These are phyloP conservation scores for Drosophila athabasca DNA, from an alignment of 1,140 invertebrate species.

Conservation along the genomic window DNA sequence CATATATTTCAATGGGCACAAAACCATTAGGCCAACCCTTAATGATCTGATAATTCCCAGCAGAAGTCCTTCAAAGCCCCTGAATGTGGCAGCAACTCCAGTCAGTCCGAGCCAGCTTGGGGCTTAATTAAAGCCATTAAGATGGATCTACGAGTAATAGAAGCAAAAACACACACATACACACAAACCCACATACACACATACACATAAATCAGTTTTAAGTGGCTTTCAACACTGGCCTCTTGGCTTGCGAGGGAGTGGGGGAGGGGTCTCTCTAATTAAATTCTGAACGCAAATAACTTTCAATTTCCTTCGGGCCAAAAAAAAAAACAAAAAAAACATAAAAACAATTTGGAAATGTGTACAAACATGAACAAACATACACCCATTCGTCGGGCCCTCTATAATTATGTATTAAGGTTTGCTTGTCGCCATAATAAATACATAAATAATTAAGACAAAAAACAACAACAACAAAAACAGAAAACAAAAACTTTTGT, in stretches of 20 bases:
- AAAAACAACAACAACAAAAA: not conserved
- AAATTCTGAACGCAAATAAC: constrained; percentile 72
- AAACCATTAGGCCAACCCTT: too few relatives aligned
- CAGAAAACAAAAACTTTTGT: not conserved
- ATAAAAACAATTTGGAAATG: constrained; percentile 32
- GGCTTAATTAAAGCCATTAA: constrained; percentile 20
- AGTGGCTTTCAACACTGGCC: constrained; percentile 22
- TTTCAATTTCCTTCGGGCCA: constrained; percentile 46
- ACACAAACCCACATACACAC: constrained; percentile 10
- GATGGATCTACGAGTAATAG: constrained; percentile 9
- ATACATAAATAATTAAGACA: constrained; percentile 70
- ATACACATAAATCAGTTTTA: constrained; percentile 18
- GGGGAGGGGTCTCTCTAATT: constrained; percentile 39
- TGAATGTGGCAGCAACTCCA: too few relatives aligned
- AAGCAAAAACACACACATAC: constrained; percentile 7
- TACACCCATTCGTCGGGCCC: constrained; percentile 27
- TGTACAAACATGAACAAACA: constrained; percentile 56
- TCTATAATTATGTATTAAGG: constrained; percentile 27
- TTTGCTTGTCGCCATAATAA: constrained; percentile 38
- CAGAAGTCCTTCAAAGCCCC: too few relatives aligned
- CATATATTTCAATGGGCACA: too few relatives aligned
- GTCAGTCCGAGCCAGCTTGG: too few relatives aligned
- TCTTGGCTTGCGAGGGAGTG: too few relatives aligned
- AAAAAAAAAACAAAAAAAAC: constrained; percentile 8
- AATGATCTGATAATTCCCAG: too few relatives aligned